phyloP scores from a whole-genome alignment of 2,888 invertebrate genomes.

The Coremacera marginata region DNA sequence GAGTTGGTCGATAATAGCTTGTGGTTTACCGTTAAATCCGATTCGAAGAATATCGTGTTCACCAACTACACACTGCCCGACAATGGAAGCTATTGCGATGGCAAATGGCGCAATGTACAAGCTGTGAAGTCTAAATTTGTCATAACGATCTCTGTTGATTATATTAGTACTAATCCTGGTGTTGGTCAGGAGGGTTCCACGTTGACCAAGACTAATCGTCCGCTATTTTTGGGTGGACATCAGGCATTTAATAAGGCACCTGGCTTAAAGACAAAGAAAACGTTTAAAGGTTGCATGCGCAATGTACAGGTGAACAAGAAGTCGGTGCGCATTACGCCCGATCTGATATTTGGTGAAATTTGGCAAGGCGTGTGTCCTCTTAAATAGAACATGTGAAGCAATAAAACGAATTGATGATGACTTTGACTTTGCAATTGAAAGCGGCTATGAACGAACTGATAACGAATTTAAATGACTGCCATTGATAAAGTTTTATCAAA shows the following conservation, averaged over 20 bases:
- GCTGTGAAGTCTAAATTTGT: conserved; percentile 92
- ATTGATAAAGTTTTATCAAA: no score
- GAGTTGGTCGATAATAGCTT: conserved; percentile 90
- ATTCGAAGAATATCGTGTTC: conserved; percentile 79
- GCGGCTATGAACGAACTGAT: conserved; percentile 3
- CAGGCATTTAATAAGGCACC: conserved; percentile 71
- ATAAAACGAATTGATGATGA: conserved; percentile 32
- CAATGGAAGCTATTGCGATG: conserved; percentile 87
- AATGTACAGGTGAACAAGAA: conserved; percentile 77
- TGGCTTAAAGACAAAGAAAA: conserved; percentile 79
- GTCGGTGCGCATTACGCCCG: conserved; percentile 70
- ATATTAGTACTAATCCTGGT: conserved; percentile 79
- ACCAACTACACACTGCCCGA: conserved; percentile 78
- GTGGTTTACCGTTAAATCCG: conserved; percentile 83
- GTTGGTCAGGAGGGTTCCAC: conserved; percentile 76
- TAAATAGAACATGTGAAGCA: conserved; percentile 72
- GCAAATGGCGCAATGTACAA: conserved; percentile 90
- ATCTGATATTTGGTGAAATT: conserved; percentile 79
- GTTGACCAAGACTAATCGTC: conserved; percentile 84
- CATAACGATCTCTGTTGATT: conserved; percentile 88
- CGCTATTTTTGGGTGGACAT: conserved; percentile 93
- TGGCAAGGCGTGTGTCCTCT: conserved; percentile 84
- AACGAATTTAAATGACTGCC: not conserved
- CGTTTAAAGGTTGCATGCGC: conserved; percentile 85
- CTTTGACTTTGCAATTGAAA: conserved; percentile 1